A percentile compares a stretch with the other conserved stretches of the same genome.
Conservation (phyloP, 2,888 invertebrate genomes). For the Patella depressa region DNA sequence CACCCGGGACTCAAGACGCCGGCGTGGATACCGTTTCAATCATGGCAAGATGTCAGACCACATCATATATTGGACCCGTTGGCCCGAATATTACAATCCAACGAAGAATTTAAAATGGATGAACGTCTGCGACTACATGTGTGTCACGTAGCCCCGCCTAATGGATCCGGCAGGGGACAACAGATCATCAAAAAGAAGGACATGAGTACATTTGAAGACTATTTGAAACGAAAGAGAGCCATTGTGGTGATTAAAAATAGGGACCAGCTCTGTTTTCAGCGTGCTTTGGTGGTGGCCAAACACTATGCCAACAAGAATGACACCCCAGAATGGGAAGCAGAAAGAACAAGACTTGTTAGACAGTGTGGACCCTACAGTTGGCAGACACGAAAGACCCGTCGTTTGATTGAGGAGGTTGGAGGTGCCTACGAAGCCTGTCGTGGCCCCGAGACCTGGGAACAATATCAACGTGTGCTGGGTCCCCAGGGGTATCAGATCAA, state of each 20-base stretch:
- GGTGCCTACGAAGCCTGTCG: too few relatives aligned
- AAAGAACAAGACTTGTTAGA: not conserved
- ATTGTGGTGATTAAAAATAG: not conserved
- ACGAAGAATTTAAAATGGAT: too few relatives aligned
- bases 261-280: not conserved
- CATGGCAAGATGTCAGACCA: too few relatives aligned
- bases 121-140: too few relatives aligned
- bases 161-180: not conserved
- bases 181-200: not conserved
- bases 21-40: not conserved
- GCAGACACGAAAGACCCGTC: too few relatives aligned
- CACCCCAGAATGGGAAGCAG: not conserved
- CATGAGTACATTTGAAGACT: not conserved
- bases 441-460: too few relatives aligned
- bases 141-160: not conserved
- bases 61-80: too few relatives aligned
- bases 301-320: constrained; percentile 1
- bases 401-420: too few relatives aligned
- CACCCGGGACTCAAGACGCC: not conserved
- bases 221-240: constrained; percentile 1
- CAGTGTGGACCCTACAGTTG: too few relatives aligned
- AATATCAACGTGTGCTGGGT: too few relatives aligned
- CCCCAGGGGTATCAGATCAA: too few relatives aligned
- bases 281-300: not conserved
- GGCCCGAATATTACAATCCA: too few relatives aligned